A percentile compares a stretch with the other conserved stretches of the same genome.
Conservation (phyloP, 1,140 invertebrate genomes). For the Ericerus pela region DNA sequence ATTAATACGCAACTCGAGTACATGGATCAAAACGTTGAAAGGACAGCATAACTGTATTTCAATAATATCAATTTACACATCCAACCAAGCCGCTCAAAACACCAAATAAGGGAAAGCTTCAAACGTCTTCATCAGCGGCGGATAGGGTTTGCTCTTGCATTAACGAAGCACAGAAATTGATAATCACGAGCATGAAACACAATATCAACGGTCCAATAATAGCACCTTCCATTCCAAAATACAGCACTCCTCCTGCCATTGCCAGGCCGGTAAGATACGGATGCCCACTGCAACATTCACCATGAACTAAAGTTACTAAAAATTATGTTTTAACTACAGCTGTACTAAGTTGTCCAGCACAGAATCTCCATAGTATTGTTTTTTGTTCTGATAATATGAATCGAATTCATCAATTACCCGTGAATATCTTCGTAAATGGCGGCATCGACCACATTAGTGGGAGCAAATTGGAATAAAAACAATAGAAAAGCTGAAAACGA, state of each 20-base stretch:
- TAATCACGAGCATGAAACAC: slow-evolving; percentile 65
- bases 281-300: slow-evolving; percentile 64
- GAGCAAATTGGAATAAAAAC: slow-evolving; percentile 72
- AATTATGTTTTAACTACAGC: too few species aligned
- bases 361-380: too few species aligned
- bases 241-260: slow-evolving; percentile 96
- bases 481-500: slow-evolving; percentile 55
- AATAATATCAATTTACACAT: too few species aligned
- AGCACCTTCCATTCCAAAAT: slow-evolving; percentile 87
- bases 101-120: too few species aligned
- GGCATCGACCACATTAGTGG: slow-evolving; percentile 81
- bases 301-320: slow-evolving; percentile 17
- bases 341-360: too few species aligned
- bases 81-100: too few species aligned
- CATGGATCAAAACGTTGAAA: too few species aligned
- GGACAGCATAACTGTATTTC: too few species aligned
- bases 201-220: slow-evolving; percentile 89
- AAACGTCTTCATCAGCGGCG: too few species aligned
- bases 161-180: slow-evolving; percentile 48
- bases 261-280: slow-evolving; percentile 95
- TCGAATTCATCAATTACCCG: slow-evolving; percentile 45
- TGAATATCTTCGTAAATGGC: slow-evolving; percentile 95
- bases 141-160: slow-evolving; percentile 3
- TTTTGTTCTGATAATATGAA: not conserved
- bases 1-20: too few species aligned